Conservation (phyloP, 1,140 invertebrate genomes). For the Drosophila simulans region DNA sequence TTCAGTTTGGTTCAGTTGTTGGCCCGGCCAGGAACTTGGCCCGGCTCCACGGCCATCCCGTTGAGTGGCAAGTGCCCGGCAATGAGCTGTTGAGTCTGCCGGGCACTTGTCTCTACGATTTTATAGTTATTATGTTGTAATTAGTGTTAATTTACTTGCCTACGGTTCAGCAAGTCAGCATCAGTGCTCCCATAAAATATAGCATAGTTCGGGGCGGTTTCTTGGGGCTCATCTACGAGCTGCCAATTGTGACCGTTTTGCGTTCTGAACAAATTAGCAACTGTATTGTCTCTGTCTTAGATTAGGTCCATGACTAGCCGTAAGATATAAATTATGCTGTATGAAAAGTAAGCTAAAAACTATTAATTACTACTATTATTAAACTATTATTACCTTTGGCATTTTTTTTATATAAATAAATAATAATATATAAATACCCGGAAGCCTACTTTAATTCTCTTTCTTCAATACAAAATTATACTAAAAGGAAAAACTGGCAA, state of each 20-base stretch:
- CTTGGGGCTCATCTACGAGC: neutral
- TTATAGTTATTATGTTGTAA: slow-evolving; percentile 79
- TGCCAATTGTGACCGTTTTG: neutral
- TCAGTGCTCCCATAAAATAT: slow-evolving; percentile 43
- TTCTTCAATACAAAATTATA: neutral
- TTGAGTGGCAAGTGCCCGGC: slow-evolving; percentile 66
- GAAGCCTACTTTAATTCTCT: neutral
- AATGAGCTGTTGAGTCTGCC: slow-evolving; percentile 70
- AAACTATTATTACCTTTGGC: neutral
- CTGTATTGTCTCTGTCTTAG: neutral
- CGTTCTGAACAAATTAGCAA: neutral
- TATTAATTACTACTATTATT: neutral
- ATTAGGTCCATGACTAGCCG: neutral
- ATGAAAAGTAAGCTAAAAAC: neutral
- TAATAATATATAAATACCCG: neutral
- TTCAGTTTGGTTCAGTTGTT: neutral
- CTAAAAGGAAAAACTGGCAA: neutral
- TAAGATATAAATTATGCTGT: neutral
- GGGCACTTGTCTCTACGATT: slow-evolving; percentile 72
- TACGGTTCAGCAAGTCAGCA: slow-evolving; percentile 35
- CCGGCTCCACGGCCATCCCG: slow-evolving; percentile 41
- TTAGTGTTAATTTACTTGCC: slow-evolving; percentile 75
- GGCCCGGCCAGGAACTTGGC: slow-evolving; percentile 40
- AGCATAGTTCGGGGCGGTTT: slow-evolving; percentile 33
- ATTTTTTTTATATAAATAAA: neutral